Base-by-base conservation (phyloP, 2,113 vertebrate genomes). In the Halichoerus grypus region DNA sequence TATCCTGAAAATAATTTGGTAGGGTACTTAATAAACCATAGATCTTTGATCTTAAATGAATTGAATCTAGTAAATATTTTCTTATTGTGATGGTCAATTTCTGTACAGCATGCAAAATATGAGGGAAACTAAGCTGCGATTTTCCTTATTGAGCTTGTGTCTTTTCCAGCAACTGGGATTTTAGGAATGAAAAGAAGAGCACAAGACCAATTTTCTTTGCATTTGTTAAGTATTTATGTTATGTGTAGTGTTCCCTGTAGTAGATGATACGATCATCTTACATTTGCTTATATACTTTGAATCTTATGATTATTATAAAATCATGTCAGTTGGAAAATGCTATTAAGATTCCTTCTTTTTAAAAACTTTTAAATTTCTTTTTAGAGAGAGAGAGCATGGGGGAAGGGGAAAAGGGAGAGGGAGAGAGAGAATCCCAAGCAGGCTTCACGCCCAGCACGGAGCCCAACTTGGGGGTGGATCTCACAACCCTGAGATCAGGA, bases 61-160 rank as follows among this genome's bases (percentile, higher is more conserved):
- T 95, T 97, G 13, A 0, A 93, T 89, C 28, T 4, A 88, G 88
- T 74, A 89, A 97, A 95, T 96, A 92, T 97, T 98, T 98, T 55
- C 67, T 63, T 63, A 39, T 71, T 65, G 21, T 77, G 86, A 88
- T 24, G 88, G 85, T 80, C 93, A 67, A 22, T 90, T 92, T 95
- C 63, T 67, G 61, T 59, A 85, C 28, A 96, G 46, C 28, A 28
- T 74, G 79, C 19, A 71, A 90, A 92, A 69, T 1, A 0, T 6
- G 33, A 91, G 88, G 0, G 7, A 88, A 81, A 77, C 2, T 0
- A 49, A 0, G 1, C n/a, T 83, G 22, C 5, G 18, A 51, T 22
- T 86, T 53, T 82, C 13, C 19, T 72, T 42, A 7, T 9, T 31
- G 24, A 88, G n/a, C 39, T 19, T 21, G 5, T 12, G 46, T 28